Evolutionary conservation across 2,888 invertebrate species (phyloP), one percentile per base, ranked within the genome.

Genomic region (Choreutis nemorana): DNA sequence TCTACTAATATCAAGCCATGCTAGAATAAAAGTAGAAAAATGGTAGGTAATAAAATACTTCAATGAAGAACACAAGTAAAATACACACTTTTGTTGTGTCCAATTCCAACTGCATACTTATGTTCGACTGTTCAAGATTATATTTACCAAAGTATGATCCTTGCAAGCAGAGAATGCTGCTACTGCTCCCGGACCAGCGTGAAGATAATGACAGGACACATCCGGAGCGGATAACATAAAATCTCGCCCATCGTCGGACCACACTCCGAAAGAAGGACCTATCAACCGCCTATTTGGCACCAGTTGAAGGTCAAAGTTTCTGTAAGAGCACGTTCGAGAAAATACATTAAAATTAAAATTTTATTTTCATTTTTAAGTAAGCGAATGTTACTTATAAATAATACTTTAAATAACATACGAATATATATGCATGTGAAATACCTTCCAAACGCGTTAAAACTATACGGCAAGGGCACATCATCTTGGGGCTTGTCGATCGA

Each of bases 121-220:
- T n/a, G n/a, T n/a, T n/a, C n/a, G n/a, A n/a, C n/a, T n/a, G n/a
- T n/a, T n/a, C n/a, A n/a, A 35, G 16, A 46, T 10, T 7, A 21
- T 9, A 66, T 82, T 81, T 62, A 89, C 88, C 57, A 88, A 71
- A 26, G 81, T 64, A 45, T 82, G 81, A 37, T 83, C 81, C 39
- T 81, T 73, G 55, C 88, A 89, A 22, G 86, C 80, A 40, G 85
- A 88, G 38, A 89, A 75, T 1, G 89, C 87, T 5, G 88, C 89
- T 1, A 85, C 82, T 13, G 79, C 72, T 8, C 59, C 62, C 1
- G 64, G 64, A 37, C 84, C 82, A 3, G 70, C 51, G 53, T 89
- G 87, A 26, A 87, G 63, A 60, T 83, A 89, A 54, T 88, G 85
- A 50, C 89, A 89, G 20, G 81, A 71, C 9, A 70, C 42, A 35